Percentiles rank a stretch among this genome's conserved stretches.
These are phyloP conservation scores for Sorex fumeus DNA, from an alignment of 2,113 vertebrate genomes.

Conservation along the genomic window DNA sequence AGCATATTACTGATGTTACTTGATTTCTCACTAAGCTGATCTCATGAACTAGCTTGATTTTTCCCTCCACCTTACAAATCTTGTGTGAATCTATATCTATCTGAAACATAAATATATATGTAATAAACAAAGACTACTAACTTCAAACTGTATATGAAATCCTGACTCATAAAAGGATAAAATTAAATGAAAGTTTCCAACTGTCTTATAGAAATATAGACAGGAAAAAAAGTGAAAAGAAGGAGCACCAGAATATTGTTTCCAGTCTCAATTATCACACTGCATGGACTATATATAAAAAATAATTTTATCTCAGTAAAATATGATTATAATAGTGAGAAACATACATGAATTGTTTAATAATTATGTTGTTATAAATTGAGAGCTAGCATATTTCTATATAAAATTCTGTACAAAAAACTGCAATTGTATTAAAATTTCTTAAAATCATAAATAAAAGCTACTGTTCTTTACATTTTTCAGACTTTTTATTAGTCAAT, in stretches of 20 bases:
- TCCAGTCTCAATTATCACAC: neutral
- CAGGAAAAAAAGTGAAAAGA: neutral
- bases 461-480: neutral
- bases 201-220: rapidly evolving
- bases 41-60: conserved; percentile 40
- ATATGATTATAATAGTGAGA: too few relatives aligned
- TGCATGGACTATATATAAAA: too few relatives aligned
- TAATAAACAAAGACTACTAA: conserved; percentile 44
- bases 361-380: too few relatives aligned
- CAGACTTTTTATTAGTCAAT: neutral
- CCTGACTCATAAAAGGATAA: neutral
- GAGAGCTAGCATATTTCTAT: too few relatives aligned
- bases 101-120: neutral
- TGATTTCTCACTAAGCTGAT: neutral
- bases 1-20: conserved; percentile 3
- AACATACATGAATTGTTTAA: too few relatives aligned
- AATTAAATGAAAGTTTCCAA: conserved; percentile 2
- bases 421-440: too few relatives aligned
- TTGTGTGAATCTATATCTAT: neutral
- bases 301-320: too few relatives aligned
- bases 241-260: neutral
- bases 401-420: too few relatives aligned
- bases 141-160: neutral
- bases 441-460: too few relatives aligned
- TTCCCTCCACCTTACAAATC: neutral